Evolutionary conservation across 2,113 vertebrate species (phyloP).

Genomic region (Mohoua ochrocephala): DNA sequence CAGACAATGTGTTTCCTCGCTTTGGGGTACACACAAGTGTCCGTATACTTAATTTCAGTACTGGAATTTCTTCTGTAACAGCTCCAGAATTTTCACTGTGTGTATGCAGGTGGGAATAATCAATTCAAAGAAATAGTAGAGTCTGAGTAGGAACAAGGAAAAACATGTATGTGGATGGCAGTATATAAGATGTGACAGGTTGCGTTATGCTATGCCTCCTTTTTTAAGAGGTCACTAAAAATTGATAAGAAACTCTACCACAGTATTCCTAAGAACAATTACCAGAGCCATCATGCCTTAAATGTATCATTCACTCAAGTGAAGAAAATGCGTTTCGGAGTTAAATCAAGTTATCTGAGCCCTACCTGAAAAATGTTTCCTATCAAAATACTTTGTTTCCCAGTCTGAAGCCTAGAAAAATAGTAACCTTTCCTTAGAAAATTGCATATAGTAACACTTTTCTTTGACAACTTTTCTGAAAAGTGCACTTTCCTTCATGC

Average conservation of each 20-base stretch:
- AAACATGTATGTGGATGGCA: not conserved
- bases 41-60: not conserved
- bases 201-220: not conserved
- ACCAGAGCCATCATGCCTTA: not conserved
- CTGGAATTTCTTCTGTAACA: not conserved
- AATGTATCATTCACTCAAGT: not conserved
- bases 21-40: not conserved
- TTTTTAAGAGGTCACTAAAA: not conserved
- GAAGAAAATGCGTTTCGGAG: not conserved
- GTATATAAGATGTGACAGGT: not conserved
- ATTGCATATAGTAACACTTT: not conserved
- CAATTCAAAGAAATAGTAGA: not conserved
- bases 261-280: not conserved
- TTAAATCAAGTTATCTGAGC: not conserved
- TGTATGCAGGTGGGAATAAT: not conserved
- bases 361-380: not conserved
- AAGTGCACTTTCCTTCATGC: not conserved
- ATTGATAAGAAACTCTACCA: not conserved
- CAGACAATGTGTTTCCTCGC: not conserved
- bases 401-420: not conserved
- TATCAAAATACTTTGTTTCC: not conserved
- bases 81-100: not conserved
- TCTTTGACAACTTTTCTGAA: not conserved
- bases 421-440: not conserved
- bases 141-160: not conserved